Conservation (phyloP, 2,888 invertebrate species). For the Hydrotaea cyrtoneurina region DNA sequence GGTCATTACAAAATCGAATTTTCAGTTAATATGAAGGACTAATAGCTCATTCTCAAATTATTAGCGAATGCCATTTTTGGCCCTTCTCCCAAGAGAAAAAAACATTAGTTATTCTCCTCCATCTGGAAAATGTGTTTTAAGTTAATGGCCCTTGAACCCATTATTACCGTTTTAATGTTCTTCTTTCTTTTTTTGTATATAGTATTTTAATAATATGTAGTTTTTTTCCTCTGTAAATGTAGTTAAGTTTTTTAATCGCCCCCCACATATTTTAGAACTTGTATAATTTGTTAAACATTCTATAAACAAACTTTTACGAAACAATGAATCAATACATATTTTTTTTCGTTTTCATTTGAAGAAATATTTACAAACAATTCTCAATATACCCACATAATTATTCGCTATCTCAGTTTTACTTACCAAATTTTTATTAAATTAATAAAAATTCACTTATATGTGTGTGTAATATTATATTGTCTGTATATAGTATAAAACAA, state of each 20-base stretch:
- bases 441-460: slow-evolving; percentile 59
- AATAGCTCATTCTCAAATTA: no score
- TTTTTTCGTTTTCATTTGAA: not conserved
- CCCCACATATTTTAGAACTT: not conserved
- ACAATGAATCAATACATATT: not conserved
- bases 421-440: slow-evolving; percentile 62
- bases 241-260: not conserved
- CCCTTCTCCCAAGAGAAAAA: no score
- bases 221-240: not conserved
- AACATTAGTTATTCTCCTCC: not conserved
- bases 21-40: not conserved
- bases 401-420: slow-evolving; percentile 1
- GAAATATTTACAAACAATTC: not conserved
- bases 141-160: not conserved
- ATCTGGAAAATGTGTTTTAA: not conserved
- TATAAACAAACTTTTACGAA: not conserved
- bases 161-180: not conserved
- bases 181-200: not conserved
- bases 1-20: not conserved
- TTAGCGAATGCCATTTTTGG: no score
- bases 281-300: not conserved
- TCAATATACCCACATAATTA: not conserved
- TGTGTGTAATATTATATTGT: slow-evolving; percentile 10
- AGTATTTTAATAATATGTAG: slow-evolving; percentile 2
- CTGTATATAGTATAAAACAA: slow-evolving; percentile 8